phyloP scores from a whole-genome alignment of 2,888 invertebrate species.

The Chaitophorus viminalis region DNA sequence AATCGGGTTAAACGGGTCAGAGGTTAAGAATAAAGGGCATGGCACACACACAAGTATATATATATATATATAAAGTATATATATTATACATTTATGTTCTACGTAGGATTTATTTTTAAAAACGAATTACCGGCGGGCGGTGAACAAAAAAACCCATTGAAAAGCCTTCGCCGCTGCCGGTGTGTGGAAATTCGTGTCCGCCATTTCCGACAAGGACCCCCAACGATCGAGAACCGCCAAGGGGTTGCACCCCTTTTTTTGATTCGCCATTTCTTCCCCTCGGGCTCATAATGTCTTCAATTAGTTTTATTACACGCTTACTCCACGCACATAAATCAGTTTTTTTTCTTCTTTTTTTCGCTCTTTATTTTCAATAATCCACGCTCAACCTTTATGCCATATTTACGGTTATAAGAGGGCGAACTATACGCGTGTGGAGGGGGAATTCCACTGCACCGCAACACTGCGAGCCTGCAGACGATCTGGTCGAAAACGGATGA shows the following conservation, averaged over 20 bases:
- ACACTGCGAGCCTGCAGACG: not conserved
- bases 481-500: constrained; percentile 49
- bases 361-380: constrained; percentile 36
- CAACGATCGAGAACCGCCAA: constrained; percentile 2
- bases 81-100: no score
- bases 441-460: not conserved
- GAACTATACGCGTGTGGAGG: not conserved
- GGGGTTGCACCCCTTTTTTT: constrained; percentile 49
- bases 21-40: constrained; percentile 10
- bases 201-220: constrained; percentile 44
- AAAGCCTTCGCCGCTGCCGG: not conserved
- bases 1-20: constrained; percentile 43
- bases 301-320: constrained; percentile 57
- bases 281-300: constrained; percentile 56
- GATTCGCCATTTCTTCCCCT: constrained; percentile 54
- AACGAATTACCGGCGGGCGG: constrained; percentile 41
- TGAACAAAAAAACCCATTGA: constrained; percentile 37
- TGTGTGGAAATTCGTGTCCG: constrained; percentile 42
- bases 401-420: not conserved
- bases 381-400: not conserved
- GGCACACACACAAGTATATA: no score
- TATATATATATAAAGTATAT: not conserved
- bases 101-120: constrained; percentile 17
- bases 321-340: constrained; percentile 42
- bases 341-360: not conserved